Evolutionary conservation across 2,888 invertebrate species (phyloP), one percentile per base, ranked within the genome.

Genomic region (Agrenia bidenticulata): DNA sequence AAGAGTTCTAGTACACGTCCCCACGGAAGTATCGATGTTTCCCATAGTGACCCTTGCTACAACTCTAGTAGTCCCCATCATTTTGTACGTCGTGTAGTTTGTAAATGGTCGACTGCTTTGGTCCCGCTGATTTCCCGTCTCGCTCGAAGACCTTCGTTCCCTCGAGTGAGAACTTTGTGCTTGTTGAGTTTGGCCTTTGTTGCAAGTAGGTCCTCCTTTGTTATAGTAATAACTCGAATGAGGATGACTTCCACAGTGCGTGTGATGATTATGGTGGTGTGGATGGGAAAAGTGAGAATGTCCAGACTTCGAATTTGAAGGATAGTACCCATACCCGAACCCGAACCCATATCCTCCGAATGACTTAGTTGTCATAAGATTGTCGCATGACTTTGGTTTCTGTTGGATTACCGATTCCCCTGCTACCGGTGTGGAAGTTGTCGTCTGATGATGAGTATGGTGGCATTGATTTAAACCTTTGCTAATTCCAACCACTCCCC

Each of bases 351-450:
- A 92, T 0, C 91, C 92, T 0, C 91, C 90, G 73, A 90, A 88
- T 0, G 89, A 88, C 81, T 91, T 92, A 1, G 90, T 90, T 0
- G 92, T 89, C 49, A 75, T 70, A 61, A 93, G 81, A 80, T 92
- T 92, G 78, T 92, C 92, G 92, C 92, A 92, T 0, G 92, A 92
- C 79, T 92, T 92, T 0, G 92, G 92, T 78, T 92, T 93, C 0
- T 79, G 80, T 1, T 82, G 79, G 50, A 81, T 81, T 74, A 83
- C 84, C 65, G 72, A 53, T 1, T 23, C 23, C 19, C 45, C 51
- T 19, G 21, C 53, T 55, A 32, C 42, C 24, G 49, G 5, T 26
- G 57, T 26, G n/a, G 42, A 27, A 53, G 37, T 17, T 17, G 37
- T 2, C 9, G 1, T 1, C 51, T 62, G 57, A 1, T 32, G 54